These are phyloP conservation scores for Telmatochromis sp. DNA, from an alignment of 2,113 vertebrate genomes.

Conservation along the genomic window DNA sequence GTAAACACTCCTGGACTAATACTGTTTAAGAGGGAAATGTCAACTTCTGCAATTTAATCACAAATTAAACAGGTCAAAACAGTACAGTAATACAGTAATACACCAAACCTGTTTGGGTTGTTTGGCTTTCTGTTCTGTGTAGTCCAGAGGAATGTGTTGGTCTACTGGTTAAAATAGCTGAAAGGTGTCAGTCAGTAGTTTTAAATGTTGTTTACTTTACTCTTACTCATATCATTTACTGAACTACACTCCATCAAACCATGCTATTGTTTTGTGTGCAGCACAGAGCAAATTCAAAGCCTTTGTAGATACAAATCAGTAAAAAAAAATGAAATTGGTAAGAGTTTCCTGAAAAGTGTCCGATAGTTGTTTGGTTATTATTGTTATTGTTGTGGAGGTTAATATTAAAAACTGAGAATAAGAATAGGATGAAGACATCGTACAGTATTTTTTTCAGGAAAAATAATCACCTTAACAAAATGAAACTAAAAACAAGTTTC, in stretches of 20 bases:
- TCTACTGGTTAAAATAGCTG: not conserved
- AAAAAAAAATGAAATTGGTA: not conserved
- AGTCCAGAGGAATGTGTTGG: not conserved
- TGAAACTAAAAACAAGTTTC: not conserved
- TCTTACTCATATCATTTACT: not conserved
- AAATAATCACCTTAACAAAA: not conserved
- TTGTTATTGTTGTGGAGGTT: not conserved
- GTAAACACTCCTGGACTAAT: not conserved
- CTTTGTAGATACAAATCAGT: not conserved
- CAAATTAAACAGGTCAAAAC: not conserved
- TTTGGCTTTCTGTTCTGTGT: not conserved
- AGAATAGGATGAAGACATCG: not conserved
- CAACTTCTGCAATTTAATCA: not conserved
- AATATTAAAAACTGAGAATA: not conserved
- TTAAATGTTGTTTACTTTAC: not conserved
- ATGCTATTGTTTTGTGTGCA: not conserved
- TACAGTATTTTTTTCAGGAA: not conserved
- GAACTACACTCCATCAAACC: not conserved
- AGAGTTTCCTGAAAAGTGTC: not conserved
- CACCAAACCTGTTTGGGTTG: conserved; percentile 10
- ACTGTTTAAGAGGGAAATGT: not conserved
- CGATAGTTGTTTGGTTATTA: not conserved
- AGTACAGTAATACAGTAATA: not conserved
- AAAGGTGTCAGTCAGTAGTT: not conserved
- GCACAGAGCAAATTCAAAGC: not conserved